Evolutionary conservation across 2,888 invertebrate species (phyloP).

Genomic region (Nebria brevicollis): DNA sequence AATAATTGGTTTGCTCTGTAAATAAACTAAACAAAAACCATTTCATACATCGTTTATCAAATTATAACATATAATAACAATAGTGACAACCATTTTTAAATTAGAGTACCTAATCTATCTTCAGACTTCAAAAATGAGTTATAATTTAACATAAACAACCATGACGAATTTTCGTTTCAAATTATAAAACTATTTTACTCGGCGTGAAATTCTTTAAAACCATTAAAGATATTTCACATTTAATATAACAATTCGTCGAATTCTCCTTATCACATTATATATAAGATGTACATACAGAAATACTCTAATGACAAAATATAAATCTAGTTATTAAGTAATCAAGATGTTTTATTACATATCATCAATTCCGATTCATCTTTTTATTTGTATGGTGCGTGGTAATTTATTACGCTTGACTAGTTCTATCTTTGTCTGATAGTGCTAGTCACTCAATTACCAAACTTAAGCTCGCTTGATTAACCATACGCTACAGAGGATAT

Average conservation of each 20-base stretch:
- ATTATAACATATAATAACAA: neutral
- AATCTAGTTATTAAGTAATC: neutral
- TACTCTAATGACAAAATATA: neutral
- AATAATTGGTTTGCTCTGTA: neutral
- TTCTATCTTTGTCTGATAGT: neutral
- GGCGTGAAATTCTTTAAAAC: too few relatives aligned
- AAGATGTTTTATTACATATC: neutral
- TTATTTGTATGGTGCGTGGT: neutral
- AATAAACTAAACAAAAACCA: neutral
- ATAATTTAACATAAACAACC: neutral
- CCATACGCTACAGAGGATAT: slow-evolving; percentile 17
- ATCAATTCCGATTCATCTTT: neutral
- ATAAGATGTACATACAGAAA: neutral
- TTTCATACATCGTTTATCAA: neutral
- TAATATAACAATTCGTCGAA: neutral
- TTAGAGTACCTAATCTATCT: neutral
- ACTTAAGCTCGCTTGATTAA: slow-evolving; percentile 13
- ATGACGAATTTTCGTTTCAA: neutral
- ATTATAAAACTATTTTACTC: neutral
- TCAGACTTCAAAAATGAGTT: neutral
- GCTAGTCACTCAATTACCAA: slow-evolving; percentile 20
- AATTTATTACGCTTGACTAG: neutral
- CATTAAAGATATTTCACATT: too few relatives aligned
- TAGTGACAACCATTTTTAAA: neutral
- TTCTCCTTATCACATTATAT: neutral